Evolutionary conservation across 2,113 vertebrate species (phyloP).

Genomic region (Suncus etruscus): DNA sequence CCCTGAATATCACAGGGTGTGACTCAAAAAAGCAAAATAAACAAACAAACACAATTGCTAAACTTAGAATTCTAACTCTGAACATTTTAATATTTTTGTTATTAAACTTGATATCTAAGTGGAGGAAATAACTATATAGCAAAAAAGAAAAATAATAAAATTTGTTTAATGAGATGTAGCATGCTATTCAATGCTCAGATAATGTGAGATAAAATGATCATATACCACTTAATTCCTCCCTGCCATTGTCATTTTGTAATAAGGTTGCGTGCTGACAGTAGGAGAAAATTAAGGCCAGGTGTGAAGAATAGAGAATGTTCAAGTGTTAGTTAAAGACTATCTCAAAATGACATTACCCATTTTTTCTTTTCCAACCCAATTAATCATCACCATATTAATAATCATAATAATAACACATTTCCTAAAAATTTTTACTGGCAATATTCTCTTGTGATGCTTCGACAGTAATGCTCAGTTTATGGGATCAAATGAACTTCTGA

Average conservation of each 20-base stretch:
- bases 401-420: neutral
- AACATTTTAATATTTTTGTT: conserved; percentile 24
- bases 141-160: conserved; percentile 28
- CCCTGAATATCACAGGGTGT: too few species aligned
- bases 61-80: conserved; percentile 46
- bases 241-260: neutral
- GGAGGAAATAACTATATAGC: conserved; percentile 12
- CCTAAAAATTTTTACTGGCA: neutral
- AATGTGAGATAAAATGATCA: neutral
- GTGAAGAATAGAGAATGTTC: neutral
- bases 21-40: too few species aligned
- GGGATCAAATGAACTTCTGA: neutral
- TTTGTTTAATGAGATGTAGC: neutral
- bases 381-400: neutral
- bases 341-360: neutral
- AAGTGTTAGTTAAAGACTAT: conserved; percentile 29
- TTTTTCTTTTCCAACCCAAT: neutral
- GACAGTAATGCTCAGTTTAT: neutral
- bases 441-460: neutral
- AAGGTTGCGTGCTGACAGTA: neutral
- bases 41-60: neutral
- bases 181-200: neutral
- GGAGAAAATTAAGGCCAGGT: neutral
- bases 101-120: conserved; percentile 41
- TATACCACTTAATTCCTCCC: neutral